A percentile compares a stretch with the other conserved stretches of the same genome.
Conservation (phyloP, 2,113 vertebrate species). For the Megatriorchis doriae region DNA sequence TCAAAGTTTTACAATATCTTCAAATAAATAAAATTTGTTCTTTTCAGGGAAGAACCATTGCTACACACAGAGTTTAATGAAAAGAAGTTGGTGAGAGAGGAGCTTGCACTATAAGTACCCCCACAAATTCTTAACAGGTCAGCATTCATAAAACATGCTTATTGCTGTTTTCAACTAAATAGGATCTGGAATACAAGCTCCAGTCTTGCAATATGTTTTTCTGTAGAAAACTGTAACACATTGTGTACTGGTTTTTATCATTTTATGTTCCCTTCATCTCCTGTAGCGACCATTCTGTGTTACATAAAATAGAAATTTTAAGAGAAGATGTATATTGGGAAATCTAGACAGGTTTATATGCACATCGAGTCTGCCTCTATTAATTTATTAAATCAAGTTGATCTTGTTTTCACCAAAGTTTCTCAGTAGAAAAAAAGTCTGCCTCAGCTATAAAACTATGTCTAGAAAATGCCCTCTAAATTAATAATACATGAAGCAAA, state of each 20-base stretch:
- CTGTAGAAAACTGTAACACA: neutral
- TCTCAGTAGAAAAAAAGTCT: neutral
- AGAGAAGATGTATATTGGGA: neutral
- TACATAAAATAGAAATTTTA: neutral
- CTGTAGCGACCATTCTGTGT: neutral
- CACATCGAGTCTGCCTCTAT: neutral
- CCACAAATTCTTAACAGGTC: constrained; percentile 53
- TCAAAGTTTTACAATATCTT: neutral
- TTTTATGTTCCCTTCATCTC: neutral
- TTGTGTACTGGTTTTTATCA: neutral
- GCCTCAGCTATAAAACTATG: neutral
- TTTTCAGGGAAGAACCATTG: neutral
- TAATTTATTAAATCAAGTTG: neutral
- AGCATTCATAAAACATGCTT: constrained; percentile 2
- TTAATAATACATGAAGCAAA: neutral
- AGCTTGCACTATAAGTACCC: neutral
- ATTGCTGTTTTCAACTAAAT: neutral
- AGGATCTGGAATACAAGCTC: neutral
- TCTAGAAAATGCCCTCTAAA: neutral
- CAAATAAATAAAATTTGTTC: neutral
- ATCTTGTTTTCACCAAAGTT: neutral
- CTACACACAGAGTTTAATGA: neutral
- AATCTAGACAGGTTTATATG: neutral
- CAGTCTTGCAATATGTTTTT: neutral
- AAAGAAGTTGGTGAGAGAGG: constrained; percentile 2